Percentiles rank a stretch among this genome's conserved stretches.
Evolutionary conservation across 2,113 vertebrate species (phyloP).

Genomic region (Regulus satrapa): DNA sequence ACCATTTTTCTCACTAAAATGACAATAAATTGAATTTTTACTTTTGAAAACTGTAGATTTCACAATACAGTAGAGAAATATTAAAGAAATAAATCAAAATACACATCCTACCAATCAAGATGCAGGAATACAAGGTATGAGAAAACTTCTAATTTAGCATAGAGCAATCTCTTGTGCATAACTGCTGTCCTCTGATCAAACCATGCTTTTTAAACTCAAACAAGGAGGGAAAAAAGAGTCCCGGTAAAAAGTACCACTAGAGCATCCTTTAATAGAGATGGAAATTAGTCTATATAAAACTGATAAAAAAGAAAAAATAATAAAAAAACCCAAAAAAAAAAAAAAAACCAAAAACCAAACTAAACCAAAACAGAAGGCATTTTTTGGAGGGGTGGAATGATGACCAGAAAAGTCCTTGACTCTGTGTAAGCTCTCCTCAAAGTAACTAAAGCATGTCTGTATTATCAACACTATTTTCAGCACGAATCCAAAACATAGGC

Average conservation of each 20-base stretch:
- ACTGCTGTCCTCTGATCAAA: slow-evolving; percentile 23
- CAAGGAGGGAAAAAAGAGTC: not conserved
- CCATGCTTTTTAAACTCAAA: slow-evolving; percentile 29
- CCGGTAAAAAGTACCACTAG: not conserved
- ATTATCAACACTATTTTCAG: not conserved
- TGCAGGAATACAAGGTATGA: not conserved
- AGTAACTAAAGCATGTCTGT: not conserved
- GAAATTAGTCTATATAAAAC: not conserved
- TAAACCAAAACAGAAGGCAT: not conserved
- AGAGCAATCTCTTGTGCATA: not conserved
- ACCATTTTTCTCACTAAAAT: not conserved
- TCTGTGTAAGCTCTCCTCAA: not conserved
- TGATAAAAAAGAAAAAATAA: too few species aligned
- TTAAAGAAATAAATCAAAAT: slow-evolving; percentile 50
- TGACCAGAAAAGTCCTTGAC: fast-evolving
- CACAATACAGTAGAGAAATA: not conserved
- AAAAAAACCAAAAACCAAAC: not conserved
- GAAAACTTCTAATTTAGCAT: not conserved
- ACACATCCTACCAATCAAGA: not conserved
- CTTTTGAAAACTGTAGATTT: slow-evolving; percentile 7
- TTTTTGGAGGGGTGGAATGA: not conserved
- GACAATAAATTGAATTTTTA: not conserved
- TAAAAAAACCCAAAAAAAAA: not conserved
- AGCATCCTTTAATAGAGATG: not conserved
- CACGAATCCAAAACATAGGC: not conserved